Evolutionary conservation across 2,113 vertebrate genomes (phyloP), one percentile per base, ranked within the genome.

Genomic region (Ceratotherium simum): DNA sequence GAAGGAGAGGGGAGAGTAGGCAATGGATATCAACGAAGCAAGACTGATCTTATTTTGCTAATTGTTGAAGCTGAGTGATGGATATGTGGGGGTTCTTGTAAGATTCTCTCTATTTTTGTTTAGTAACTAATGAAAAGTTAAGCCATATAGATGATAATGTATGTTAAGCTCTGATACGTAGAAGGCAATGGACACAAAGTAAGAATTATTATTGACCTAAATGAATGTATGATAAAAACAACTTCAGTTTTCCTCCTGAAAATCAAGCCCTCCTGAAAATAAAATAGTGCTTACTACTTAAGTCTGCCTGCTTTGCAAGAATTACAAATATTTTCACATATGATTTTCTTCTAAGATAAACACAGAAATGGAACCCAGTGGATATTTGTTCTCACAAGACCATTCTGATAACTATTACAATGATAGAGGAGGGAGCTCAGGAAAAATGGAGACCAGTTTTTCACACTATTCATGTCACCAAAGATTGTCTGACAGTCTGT

Each of bases 181-280:
- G 9, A 65, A n/a, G 12, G 4, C 64, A 27, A 54, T 76, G 51
- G 48, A 54, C 33, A 73, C 25, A 86, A 69, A 4, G 2, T 39
- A 90, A 87, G 17, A 81, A 58, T 65, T 80, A 17, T 83, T 33
- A 46, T 3, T 46, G 62, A 86, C 39, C 20, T 78, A 82, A 80
- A 25, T 67, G 31, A 89, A 82, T 42, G 13, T 31, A 33, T 62
- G 13, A 65, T 58, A 46, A 48, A 39, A 85, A 88, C 29, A 33
- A 14, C 23, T 79, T 70, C 65, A 6, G 31, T 79, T 97, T 76
- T 72, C 33, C 83, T 98, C 14, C 60, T 94, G 51, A 92, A 60
- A 96, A 90, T n/a, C 90, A 98, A 96, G 42, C 42, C 33, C 83
- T 98, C 14, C 64, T 94, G 51, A 92, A 60, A 96, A 90, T n/a